Evolutionary conservation across 2,797 vertebrate species (phyloP).

Genomic region (Zonotrichia albicollis): DNA sequence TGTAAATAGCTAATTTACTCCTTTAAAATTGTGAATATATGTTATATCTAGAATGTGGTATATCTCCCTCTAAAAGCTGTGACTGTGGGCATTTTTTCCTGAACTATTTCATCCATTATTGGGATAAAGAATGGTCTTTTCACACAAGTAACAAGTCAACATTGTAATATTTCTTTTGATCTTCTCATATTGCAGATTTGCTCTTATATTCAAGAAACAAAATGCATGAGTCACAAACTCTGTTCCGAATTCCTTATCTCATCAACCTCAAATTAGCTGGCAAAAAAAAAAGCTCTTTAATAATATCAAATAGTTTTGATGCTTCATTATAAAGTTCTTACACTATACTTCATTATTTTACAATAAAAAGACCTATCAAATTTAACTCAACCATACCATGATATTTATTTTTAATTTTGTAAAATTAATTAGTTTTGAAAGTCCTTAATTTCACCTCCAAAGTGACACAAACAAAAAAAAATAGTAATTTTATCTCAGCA

Average conservation of each 20-base stretch:
- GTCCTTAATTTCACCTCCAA: not conserved
- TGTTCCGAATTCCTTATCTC: not conserved
- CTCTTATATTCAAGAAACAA: not conserved
- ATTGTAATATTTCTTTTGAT: not conserved
- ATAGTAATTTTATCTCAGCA: not conserved
- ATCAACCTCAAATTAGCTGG: not conserved
- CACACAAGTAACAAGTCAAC: not conserved
- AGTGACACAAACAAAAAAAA: not conserved
- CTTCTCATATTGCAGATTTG: not conserved
- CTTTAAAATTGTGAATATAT: not conserved
- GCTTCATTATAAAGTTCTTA: not conserved
- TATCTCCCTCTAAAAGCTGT: not conserved
- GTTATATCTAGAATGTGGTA: not conserved
- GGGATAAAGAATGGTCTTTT: not conserved
- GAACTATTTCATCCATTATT: not conserved
- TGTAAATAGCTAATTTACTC: not conserved
- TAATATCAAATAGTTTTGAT: not conserved
- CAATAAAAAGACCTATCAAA: rapidly evolving
- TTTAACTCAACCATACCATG: not conserved
- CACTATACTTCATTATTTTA: not conserved
- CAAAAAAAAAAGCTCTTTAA: not conserved
- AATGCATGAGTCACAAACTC: not conserved
- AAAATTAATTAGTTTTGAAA: not conserved
- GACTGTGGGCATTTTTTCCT: not conserved
- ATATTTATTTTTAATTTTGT: not conserved